Evolutionary conservation across 2,888 invertebrate genomes (phyloP), one percentile per base, ranked within the genome.

Genomic region (Rutpela maculata): DNA sequence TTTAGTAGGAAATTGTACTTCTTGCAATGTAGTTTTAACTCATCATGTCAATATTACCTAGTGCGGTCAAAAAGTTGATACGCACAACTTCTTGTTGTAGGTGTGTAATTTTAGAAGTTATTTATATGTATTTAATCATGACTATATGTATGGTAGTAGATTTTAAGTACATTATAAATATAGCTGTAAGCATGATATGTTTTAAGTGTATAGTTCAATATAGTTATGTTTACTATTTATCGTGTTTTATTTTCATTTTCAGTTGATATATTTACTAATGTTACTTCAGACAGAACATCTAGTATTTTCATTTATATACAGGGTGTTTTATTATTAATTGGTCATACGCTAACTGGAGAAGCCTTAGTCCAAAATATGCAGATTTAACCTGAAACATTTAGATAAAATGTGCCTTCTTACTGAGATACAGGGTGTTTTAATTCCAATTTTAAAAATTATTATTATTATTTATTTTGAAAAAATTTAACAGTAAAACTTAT

Each of bases 181-280:
- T 84, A 86, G 81, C 74, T 82, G 35, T 84, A 83, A 83, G 83
- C 80, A 80, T 80, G 81, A 83, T 83, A 85, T 84, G 83, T 87
- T 85, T 81, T 86, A 84, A 85, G 82, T 87, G 86, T 87, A 85
- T 83, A 85, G 85, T 82, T 85, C 80, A 87, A 84, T 85, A 85
- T 82, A 85, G 78, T 83, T 84, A 84, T 84, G 84, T 85, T 85
- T 83, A 85, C 75, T 84, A 81, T 63, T 55, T 74, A n/a, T 22
- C 65, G 55, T 75, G 50, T 78, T 78, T 78, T 72, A 76, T 77
- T 74, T 65, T 43, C 31, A 43, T 43, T 26, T 31, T 15, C 6
- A 31, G 0, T 22, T 31, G 7, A 5, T 15, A 60, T 7, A 9
- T n/a, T 35, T n/a, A n/a, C n/a, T n/a, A n/a, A n/a, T n/a, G n/a